Percentiles rank a stretch among this genome's conserved stretches.
These are phyloP conservation scores for Metopia argyrocephala DNA, from an alignment of 2,888 invertebrate genomes.

Conservation along the genomic window DNA sequence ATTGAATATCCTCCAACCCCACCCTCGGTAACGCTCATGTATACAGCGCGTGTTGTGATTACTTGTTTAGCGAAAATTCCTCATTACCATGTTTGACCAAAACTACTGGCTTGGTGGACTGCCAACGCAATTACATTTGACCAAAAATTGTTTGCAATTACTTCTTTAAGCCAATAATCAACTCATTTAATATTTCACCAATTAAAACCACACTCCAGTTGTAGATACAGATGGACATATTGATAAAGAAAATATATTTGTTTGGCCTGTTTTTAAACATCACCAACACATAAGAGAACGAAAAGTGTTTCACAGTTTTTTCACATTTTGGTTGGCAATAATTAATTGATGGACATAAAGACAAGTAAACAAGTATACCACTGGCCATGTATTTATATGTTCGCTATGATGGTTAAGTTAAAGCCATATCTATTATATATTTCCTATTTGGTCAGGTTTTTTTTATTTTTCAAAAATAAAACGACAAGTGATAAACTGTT, in stretches of 20 bases:
- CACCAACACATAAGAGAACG: not conserved
- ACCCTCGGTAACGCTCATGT: too few species aligned
- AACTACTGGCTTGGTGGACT: not conserved
- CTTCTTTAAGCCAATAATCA: not conserved
- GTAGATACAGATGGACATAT: not conserved
- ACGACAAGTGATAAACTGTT: not conserved
- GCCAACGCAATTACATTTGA: not conserved
- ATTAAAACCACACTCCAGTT: constrained; percentile 17
- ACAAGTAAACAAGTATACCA: not conserved
- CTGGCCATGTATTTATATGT: not conserved
- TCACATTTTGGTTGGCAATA: not conserved
- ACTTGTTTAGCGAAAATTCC: not conserved
- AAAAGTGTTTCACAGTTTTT: not conserved
- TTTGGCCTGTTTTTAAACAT: constrained; percentile 34
- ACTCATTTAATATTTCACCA: constrained; percentile 6
- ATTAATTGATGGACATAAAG: not conserved
- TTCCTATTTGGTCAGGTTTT: constrained; percentile 23
- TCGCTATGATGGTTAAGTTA: not conserved
- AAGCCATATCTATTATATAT: not conserved
- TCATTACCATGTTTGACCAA: not conserved
- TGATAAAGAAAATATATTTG: constrained; percentile 3
- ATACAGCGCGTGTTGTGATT: too few species aligned
- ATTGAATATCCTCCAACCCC: too few species aligned
- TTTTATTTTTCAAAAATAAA: not conserved
- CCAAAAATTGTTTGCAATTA: constrained; percentile 10